Percentiles rank a stretch among this genome's conserved stretches.
phyloP scores from a whole-genome alignment of 64 coral and sea anemone genomes.

The Montipora capricornis region DNA sequence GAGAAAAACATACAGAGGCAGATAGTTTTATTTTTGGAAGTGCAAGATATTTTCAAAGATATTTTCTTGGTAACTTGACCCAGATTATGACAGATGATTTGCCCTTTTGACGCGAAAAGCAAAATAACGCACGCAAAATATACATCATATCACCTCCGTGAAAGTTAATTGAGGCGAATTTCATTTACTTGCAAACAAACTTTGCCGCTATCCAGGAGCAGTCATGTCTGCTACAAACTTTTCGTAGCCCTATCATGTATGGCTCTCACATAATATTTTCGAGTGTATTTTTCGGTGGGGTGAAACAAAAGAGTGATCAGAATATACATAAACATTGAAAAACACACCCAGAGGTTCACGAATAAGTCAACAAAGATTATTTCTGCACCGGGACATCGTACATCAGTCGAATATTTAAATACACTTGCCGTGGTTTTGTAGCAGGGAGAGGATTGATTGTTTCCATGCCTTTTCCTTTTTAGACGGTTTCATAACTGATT shows the following conservation, averaged over 20 bases:
- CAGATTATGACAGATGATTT: not conserved
- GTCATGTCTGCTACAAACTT: not conserved
- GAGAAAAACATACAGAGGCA: not conserved
- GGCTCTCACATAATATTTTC: not conserved
- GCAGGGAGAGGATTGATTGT: not conserved
- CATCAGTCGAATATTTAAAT: constrained; percentile 57
- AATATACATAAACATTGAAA: not conserved
- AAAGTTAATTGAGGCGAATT: constrained; percentile 40
- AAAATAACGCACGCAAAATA: constrained; percentile 8
- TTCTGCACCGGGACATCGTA: constrained; percentile 34
- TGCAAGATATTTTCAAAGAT: not conserved
- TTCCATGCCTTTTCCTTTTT: not conserved
- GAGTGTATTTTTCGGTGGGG: not conserved
- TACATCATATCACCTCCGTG: constrained; percentile 4
- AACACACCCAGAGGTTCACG: constrained; percentile 5
- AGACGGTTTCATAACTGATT: not conserved
- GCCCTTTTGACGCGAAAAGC: constrained; percentile 20
- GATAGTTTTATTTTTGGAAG: not conserved
- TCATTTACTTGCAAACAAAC: constrained; percentile 29
- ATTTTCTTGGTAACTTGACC: no score
- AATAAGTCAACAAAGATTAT: constrained; percentile 49
- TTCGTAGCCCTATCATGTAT: not conserved
- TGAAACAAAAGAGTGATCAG: not conserved
- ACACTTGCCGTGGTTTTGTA: not conserved
- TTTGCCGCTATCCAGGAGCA: not conserved